Conservation (phyloP, 2,888 invertebrate genomes). For the Drosophila mulleri region DNA sequence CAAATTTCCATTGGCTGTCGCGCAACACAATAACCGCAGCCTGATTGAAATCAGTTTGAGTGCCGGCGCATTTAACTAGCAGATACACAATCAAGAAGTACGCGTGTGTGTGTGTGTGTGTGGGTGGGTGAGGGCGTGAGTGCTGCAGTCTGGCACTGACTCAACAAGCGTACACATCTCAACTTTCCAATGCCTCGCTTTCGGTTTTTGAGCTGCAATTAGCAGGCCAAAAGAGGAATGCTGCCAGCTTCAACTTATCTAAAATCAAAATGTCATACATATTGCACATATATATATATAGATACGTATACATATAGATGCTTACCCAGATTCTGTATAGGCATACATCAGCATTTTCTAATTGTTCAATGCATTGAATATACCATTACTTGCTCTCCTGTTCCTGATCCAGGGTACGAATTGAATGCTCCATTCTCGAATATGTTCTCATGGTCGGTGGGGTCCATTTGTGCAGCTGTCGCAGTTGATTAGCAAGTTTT, state of each 20-base stretch:
- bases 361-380: not conserved
- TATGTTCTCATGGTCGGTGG: not conserved
- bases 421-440: not conserved
- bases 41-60: constrained; percentile 56
- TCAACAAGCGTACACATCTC: not conserved
- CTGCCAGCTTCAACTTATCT: not conserved
- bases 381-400: not conserved
- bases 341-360: not conserved
- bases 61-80: constrained; percentile 29
- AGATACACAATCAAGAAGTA: constrained; percentile 3
- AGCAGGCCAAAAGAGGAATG: not conserved
- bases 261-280: not conserved
- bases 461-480: constrained; percentile 54
- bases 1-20: constrained; percentile 44
- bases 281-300: too few species aligned
- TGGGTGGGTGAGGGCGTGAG: not conserved
- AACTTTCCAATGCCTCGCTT: not conserved
- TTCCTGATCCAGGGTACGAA: not conserved
- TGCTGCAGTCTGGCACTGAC: not conserved
- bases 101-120: not conserved
- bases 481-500: constrained; percentile 61
- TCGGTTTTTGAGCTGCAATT: constrained; percentile 19
- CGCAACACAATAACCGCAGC: constrained; percentile 63
- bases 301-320: not conserved
- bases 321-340: too few species aligned